phyloP scores from a whole-genome alignment of 2,797 vertebrate species.

The Pipistrellus kuhlii region DNA sequence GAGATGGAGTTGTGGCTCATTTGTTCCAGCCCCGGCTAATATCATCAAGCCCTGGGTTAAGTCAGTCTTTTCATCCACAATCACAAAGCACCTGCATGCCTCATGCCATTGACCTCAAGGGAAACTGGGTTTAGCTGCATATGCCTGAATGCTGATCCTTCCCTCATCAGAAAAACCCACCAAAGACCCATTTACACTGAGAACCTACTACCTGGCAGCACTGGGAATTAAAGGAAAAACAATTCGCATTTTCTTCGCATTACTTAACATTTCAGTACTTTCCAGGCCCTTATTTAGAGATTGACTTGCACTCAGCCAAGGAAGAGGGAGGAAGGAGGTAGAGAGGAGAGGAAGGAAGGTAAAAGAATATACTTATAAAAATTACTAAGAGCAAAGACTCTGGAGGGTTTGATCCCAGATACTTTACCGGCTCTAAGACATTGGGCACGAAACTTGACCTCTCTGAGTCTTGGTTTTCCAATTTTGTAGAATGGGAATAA shows the following conservation, averaged over 20 bases:
- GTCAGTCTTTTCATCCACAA: neutral
- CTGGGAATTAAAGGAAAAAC: neutral
- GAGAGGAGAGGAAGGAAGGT: neutral
- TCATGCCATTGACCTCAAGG: neutral
- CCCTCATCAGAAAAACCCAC: neutral
- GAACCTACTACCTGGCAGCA: neutral
- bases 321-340: neutral
- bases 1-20: neutral
- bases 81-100: neutral
- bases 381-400: neutral
- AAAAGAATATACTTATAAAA: neutral
- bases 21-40: neutral
- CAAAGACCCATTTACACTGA: neutral
- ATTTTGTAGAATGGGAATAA: constrained; percentile 10
- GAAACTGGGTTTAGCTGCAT: neutral
- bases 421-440: neutral
- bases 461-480: neutral
- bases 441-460: neutral
- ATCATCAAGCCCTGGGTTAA: neutral
- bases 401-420: neutral
- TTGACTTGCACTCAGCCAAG: too few relatives aligned
- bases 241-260: neutral
- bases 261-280: neutral
- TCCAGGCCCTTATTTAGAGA: neutral
- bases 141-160: neutral